Base-by-base conservation (phyloP, 2,888 invertebrate genomes). In the Diabrotica balteata region DNA sequence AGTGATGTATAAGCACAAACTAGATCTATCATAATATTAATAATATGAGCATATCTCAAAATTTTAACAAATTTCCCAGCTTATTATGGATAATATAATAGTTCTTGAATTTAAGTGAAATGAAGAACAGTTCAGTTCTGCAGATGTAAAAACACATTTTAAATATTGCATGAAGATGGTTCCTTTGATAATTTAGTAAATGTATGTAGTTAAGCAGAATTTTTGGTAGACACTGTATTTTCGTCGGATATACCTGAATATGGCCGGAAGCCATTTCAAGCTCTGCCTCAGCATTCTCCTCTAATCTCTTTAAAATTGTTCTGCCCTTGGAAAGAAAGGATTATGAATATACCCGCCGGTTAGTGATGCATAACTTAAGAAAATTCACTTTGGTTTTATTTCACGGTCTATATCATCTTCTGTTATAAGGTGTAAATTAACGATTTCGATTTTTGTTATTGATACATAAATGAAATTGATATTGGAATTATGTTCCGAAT, bases 301-400 rank as follows among this genome's bases (percentile, higher is more conserved):
- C 76, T 77, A 77, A 77, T 77, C 74, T 75, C 72, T 76, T 77
- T 77, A 75, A 77, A 77, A 77, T 77, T 70, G 75, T 74, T 77
- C 71, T 75, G 77, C 72, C 76, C 77, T 76, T 77, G 77, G 75
- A 66, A 71, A 60, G 67, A 71, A 73, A 71, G 68, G 70, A 72
- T 71, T 73, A 68, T 68, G 58, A 44, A 44, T 71, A 59, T 72
- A 73, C 73, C 73, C 67, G 71, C 69, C 62, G 73, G 71, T 73
- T 72, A 74, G 70, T 73, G 72, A 73, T 70, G 72, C 72, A 72
- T 71, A 72, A 72, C 72, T 72, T 64, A 70, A 61, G 68, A 71
- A 74, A 74, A 72, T 72, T 73, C 59, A 65, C 63, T 65, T 73
- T 61, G 68, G 62, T 67, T 73, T 66, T 70, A 61, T 72, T 70